Percentiles rank a stretch among this genome's conserved stretches.
These are phyloP conservation scores for Hycleus phaleratus DNA, from an alignment of 1,140 invertebrate genomes.

Conservation along the genomic window DNA sequence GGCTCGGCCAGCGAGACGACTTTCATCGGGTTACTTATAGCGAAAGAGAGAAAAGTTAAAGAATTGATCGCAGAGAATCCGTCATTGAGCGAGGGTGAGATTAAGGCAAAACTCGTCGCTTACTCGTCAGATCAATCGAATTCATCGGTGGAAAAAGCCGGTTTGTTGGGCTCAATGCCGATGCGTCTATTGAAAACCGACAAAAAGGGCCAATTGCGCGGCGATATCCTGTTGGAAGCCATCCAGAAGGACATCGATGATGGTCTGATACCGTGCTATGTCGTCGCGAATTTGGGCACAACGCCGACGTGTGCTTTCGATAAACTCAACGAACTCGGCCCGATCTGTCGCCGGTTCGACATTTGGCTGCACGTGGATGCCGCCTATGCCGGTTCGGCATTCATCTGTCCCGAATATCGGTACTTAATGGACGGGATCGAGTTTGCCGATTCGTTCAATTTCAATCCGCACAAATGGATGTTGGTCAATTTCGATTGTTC, in stretches of 20 bases:
- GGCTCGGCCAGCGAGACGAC: slow-evolving; percentile 88
- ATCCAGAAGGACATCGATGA: slow-evolving; percentile 64
- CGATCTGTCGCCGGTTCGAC: slow-evolving; percentile 65
- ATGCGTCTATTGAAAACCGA: slow-evolving; percentile 73
- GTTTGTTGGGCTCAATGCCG: slow-evolving; percentile 71
- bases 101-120: slow-evolving; percentile 72
- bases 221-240: slow-evolving; percentile 61
- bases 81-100: slow-evolving; percentile 53
- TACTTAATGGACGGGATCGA: slow-evolving; percentile 75
- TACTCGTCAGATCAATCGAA: slow-evolving; percentile 89
- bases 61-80: slow-evolving; percentile 52
- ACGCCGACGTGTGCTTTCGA: slow-evolving; percentile 92
- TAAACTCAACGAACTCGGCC: slow-evolving; percentile 71
- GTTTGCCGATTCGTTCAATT: slow-evolving; percentile 78
- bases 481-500: slow-evolving; percentile 91
- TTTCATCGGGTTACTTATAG: slow-evolving; percentile 72
- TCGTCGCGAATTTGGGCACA: slow-evolving; percentile 83
- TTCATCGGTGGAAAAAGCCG: slow-evolving; percentile 84
- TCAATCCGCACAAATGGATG: slow-evolving; percentile 93
- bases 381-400: slow-evolving; percentile 83
- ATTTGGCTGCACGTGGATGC: slow-evolving; percentile 87
- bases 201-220: slow-evolving; percentile 61
- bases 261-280: slow-evolving; percentile 72
- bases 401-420: slow-evolving; percentile 85
- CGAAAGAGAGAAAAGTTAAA: slow-evolving; percentile 64